Evolutionary conservation across 1,140 invertebrate species (phyloP).

Genomic region (Pogonomyrmex californicus): DNA sequence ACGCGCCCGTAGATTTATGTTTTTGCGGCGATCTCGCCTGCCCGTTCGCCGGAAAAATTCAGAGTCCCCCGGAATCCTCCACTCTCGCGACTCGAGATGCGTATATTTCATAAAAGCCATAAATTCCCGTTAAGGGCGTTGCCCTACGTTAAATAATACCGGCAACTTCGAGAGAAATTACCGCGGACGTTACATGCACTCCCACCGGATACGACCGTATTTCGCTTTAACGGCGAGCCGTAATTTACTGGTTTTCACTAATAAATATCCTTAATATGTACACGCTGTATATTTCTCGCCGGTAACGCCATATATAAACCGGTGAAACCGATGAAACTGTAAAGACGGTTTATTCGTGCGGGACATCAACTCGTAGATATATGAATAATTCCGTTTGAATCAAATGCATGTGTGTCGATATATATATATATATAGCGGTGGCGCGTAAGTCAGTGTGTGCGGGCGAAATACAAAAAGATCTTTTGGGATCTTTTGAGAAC

Average conservation of each 20-base stretch:
- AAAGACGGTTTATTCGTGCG: slow-evolving; percentile 21
- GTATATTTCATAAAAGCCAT: slow-evolving; percentile 24
- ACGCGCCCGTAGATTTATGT: slow-evolving; percentile 18
- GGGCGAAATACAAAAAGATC: neutral
- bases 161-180: slow-evolving; percentile 52
- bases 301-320: neutral
- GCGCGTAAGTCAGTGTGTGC: neutral
- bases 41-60: slow-evolving; percentile 21
- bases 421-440: neutral
- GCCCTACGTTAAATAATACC: slow-evolving; percentile 38
- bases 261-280: slow-evolving; percentile 57
- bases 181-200: slow-evolving; percentile 33
- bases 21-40: neutral
- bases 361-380: neutral
- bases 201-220: slow-evolving; percentile 42
- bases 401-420: neutral
- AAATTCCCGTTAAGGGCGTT: slow-evolving; percentile 55
- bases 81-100: neutral
- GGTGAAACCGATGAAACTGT: slow-evolving; percentile 23
- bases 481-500: neutral
- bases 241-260: slow-evolving; percentile 53
- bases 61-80: neutral
- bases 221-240: slow-evolving; percentile 39
- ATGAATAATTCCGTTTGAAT: slow-evolving; percentile 40
- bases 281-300: slow-evolving; percentile 20